These are phyloP conservation scores for Silurus meridionalis DNA, from an alignment of 2,113 vertebrate species.

Conservation along the genomic window DNA sequence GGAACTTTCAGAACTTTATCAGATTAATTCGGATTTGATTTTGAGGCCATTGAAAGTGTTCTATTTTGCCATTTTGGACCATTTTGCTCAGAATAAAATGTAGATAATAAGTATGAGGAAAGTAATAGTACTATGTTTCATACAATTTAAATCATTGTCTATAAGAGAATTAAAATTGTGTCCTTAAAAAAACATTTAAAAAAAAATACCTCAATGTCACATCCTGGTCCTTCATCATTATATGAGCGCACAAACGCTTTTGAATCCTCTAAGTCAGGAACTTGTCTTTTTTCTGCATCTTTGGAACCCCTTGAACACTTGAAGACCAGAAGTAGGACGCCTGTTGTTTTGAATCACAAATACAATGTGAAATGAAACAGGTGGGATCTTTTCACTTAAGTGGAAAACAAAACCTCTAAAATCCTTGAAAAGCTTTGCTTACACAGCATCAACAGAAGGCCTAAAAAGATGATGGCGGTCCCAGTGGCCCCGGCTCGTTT, in stretches of 20 bases:
- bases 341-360: not conserved
- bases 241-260: not conserved
- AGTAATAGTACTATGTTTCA: not conserved
- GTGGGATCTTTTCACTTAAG: not conserved
- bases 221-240: not conserved
- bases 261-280: not conserved
- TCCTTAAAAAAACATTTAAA: not conserved
- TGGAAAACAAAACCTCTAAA: not conserved
- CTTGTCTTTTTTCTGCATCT: not conserved
- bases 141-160: not conserved
- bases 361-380: not conserved
- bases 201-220: not conserved
- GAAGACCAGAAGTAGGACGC: not conserved
- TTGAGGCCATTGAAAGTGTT: too few species aligned
- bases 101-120: not conserved
- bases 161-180: not conserved
- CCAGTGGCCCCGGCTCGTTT: not conserved
- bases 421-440: not conserved
- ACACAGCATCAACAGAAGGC: not conserved
- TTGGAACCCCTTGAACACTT: not conserved
- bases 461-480: not conserved
- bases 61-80: too few species aligned
- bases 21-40: too few species aligned
- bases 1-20: too few species aligned
- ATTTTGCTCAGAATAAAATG: too few species aligned